Evolutionary conservation across 2,888 invertebrate genomes (phyloP).

Genomic region (Coelinius sp.): DNA sequence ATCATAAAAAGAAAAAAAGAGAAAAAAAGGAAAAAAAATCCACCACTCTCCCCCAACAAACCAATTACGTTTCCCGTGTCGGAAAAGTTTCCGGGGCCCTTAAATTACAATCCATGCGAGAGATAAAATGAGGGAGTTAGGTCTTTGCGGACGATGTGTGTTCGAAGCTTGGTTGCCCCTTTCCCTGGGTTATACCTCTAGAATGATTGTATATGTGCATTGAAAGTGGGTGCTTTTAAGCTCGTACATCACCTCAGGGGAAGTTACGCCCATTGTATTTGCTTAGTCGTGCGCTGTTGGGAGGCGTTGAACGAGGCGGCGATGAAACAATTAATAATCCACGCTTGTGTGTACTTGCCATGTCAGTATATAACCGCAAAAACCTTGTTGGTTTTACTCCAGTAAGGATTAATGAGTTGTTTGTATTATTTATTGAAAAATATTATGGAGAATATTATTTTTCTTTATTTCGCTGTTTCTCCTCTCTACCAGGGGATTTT

Average conservation of each 20-base stretch:
- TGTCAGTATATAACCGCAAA: not conserved
- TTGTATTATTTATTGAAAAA: conserved; percentile 33
- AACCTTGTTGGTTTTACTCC: conserved; percentile 7
- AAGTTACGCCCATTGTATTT: conserved; percentile 69
- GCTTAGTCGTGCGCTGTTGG: conserved; percentile 67
- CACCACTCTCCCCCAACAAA: conserved; percentile 53
- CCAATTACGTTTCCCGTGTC: conserved; percentile 68
- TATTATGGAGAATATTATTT: not conserved
- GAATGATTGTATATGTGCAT: conserved; percentile 3
- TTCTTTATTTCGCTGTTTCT: not conserved
- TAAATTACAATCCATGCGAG: conserved; percentile 65
- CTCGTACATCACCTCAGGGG: conserved; percentile 66
- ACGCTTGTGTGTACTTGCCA: conserved; percentile 30
- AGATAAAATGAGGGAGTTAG: conserved; percentile 33
- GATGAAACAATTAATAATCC: conserved; percentile 69
- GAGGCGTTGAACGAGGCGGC: conserved; percentile 65
- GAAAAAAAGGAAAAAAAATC: not conserved
- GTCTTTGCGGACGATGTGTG: not conserved
- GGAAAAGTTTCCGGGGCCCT: conserved; percentile 62
- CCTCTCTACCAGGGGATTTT: not conserved
- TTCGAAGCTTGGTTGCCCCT: not conserved
- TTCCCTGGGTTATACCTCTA: conserved; percentile 35
- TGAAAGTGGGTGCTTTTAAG: conserved; percentile 59
- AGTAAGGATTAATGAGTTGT: conserved; percentile 25
- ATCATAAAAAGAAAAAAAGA: not conserved